These are phyloP conservation scores for Orchesellides sinensis DNA, from an alignment of 2,888 invertebrate genomes.

Conservation along the genomic window DNA sequence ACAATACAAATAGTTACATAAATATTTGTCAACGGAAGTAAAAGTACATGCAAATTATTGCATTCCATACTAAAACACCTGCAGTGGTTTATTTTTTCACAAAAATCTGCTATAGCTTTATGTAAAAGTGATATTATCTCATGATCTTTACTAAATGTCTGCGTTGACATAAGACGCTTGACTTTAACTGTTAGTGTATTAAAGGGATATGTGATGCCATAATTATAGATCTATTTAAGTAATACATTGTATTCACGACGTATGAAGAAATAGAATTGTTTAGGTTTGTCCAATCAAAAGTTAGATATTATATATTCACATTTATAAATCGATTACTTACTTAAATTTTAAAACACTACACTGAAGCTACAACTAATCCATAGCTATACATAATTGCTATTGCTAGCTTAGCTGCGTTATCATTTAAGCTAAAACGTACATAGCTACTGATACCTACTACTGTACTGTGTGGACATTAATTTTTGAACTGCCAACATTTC, in stretches of 20 bases:
- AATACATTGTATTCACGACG: slow-evolving; percentile 40
- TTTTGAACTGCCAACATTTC: neutral
- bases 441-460: neutral
- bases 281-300: slow-evolving; percentile 48
- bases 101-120: neutral
- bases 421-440: neutral
- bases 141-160: slow-evolving; percentile 15
- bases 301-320: slow-evolving; percentile 36
- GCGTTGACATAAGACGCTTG: slow-evolving; percentile 44
- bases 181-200: slow-evolving; percentile 56
- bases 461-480: neutral
- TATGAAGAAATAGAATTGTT: slow-evolving; percentile 62
- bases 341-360: neutral
- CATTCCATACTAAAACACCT: slow-evolving; percentile 16
- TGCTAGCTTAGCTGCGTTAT: slow-evolving; percentile 2
- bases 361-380: slow-evolving; percentile 1
- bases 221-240: slow-evolving; percentile 40
- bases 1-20: neutral
- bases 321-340: slow-evolving; percentile 3
- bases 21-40: neutral
- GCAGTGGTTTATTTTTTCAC: neutral
- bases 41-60: neutral
- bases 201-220: slow-evolving; percentile 66
- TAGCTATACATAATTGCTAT: neutral
- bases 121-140: slow-evolving; percentile 38